Conservation (phyloP, 2,113 vertebrate genomes). For the Campylomormyrus numenius region DNA sequence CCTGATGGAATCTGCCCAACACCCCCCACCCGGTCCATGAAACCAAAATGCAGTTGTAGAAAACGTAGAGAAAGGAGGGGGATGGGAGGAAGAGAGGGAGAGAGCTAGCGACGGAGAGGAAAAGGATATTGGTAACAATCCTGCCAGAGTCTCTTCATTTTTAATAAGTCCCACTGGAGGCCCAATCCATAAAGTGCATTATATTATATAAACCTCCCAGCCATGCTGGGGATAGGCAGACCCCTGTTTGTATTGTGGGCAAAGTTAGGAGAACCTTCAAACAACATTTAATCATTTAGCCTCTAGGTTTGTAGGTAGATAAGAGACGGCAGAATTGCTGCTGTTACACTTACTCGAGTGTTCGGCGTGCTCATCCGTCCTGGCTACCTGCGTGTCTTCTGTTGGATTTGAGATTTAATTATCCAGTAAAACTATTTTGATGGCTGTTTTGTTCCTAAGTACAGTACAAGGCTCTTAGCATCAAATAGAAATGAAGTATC, state of each 20-base stretch:
- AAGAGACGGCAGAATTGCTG: neutral
- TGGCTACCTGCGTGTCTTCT: neutral
- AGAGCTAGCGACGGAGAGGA: neutral
- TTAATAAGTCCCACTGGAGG: constrained; percentile 59
- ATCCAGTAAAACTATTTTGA: neutral
- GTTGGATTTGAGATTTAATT: neutral
- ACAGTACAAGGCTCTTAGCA: neutral
- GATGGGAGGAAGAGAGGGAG: constrained; percentile 25
- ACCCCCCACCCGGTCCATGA: constrained; percentile 14
- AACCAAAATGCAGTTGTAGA: constrained; percentile 54
- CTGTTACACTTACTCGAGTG: neutral
- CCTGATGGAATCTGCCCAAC: neutral
- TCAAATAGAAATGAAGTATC: neutral
- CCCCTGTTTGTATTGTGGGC: neutral
- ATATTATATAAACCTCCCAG: constrained; percentile 53
- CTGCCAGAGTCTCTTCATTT: constrained; percentile 56
- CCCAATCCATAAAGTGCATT: constrained; percentile 54
- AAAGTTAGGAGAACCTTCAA: neutral
- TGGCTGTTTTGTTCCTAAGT: neutral
- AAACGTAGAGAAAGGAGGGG: constrained; percentile 33
- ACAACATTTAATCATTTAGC: constrained; percentile 12
- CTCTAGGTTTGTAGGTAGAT: neutral
- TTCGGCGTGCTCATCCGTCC: neutral
- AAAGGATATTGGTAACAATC: constrained; percentile 50
- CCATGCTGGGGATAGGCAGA: constrained; percentile 41